Percentiles rank a stretch among this genome's conserved stretches.
phyloP scores from a whole-genome alignment of 1,140 invertebrate species.

The Theocolax elegans region DNA sequence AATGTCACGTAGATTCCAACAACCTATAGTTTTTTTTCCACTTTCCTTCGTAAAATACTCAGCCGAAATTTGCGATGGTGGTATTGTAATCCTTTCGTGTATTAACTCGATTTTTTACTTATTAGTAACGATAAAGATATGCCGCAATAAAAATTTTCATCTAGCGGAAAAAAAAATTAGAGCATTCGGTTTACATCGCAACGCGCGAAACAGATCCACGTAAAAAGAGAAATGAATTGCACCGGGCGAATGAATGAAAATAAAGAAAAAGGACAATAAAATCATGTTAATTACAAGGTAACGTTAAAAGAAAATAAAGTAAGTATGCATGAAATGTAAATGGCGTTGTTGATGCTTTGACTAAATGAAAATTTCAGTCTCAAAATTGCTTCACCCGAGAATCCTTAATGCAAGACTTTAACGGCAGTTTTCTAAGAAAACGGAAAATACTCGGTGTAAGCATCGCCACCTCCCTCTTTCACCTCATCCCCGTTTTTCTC shows the following conservation, averaged over 20 bases:
- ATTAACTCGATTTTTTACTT: too few species aligned
- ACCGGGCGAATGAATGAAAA: too few species aligned
- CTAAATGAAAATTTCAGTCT: constrained; percentile 1
- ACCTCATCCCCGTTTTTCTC: background rate
- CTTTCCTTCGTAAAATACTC: too few species aligned
- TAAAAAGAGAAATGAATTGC: background rate
- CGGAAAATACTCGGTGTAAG: background rate
- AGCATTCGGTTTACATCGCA: too few species aligned
- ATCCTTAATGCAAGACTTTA: background rate
- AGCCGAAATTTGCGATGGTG: too few species aligned
- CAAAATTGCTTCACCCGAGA: background rate
- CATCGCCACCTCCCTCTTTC: background rate
- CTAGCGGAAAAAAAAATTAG: too few species aligned
- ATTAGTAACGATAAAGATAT: too few species aligned
- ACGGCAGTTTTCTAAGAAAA: background rate
- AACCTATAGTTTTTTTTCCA: too few species aligned
- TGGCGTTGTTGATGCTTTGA: background rate
- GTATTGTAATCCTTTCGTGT: too few species aligned
- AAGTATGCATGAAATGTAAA: background rate
- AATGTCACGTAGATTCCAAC: too few species aligned
- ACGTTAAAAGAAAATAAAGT: background rate
- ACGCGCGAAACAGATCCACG: background rate
- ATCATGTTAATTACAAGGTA: background rate
- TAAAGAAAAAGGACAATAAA: too few species aligned
- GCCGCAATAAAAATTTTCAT: too few species aligned